Conservation (phyloP, 2,888 invertebrate species). For the Cataglyphis rosenhaueri region DNA sequence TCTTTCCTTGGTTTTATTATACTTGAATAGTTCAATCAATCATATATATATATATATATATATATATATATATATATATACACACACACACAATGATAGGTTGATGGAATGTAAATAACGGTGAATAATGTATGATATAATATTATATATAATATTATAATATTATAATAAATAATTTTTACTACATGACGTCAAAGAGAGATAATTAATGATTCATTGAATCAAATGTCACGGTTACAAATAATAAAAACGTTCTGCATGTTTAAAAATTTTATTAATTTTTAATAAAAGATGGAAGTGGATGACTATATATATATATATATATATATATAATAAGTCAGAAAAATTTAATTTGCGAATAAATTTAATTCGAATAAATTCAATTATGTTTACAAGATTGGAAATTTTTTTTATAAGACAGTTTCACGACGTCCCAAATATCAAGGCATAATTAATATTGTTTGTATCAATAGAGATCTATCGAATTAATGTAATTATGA, state of each 20-base stretch:
- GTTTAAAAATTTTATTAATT: not conserved
- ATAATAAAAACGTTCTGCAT: not conserved
- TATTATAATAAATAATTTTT: conserved; percentile 4
- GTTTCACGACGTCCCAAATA: not conserved
- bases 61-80: too few species aligned
- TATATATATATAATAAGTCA: too few species aligned
- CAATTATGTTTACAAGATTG: not conserved
- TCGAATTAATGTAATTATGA: not conserved
- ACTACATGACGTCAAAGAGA: not conserved
- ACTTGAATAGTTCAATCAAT: too few species aligned
- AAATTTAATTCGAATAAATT: conserved; percentile 14
- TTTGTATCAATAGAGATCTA: not conserved
- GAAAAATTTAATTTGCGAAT: conserved; percentile 7
- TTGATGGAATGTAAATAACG: not conserved
- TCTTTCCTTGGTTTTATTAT: too few species aligned
- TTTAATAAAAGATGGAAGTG: not conserved
- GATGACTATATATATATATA: not conserved
- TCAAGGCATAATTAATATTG: not conserved
- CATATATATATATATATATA: too few species aligned
- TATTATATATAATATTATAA: not conserved
- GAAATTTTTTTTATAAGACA: not conserved
- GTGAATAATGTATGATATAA: not conserved
- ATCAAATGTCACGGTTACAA: conserved; percentile 8
- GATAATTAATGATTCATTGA: conserved; percentile 7
- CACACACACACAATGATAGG: not conserved